These are phyloP conservation scores for Macquaria ambigua DNA, from an alignment of 2,113 vertebrate genomes.

Conservation along the genomic window DNA sequence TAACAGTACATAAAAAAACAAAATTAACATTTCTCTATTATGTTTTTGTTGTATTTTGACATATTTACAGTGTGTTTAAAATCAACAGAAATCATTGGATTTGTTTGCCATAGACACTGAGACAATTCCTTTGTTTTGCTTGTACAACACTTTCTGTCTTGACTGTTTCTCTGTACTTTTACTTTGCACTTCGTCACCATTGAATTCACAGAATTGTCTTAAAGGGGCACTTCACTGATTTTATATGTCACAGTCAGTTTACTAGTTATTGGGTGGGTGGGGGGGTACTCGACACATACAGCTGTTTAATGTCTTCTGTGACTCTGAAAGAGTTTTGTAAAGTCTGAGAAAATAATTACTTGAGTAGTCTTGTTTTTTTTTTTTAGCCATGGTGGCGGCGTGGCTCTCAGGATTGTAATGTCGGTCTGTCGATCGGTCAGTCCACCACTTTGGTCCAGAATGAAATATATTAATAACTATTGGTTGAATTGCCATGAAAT, in stretches of 20 bases:
- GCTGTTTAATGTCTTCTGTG: background rate
- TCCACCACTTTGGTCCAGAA: background rate
- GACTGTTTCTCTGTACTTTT: background rate
- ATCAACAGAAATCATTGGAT: background rate
- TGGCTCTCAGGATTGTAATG: background rate
- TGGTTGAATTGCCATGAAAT: background rate
- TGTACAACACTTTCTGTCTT: background rate
- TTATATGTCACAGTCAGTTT: background rate
- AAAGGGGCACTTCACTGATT: background rate
- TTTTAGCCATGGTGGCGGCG: background rate
- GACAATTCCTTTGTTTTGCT: too few relatives aligned
- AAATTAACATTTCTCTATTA: background rate
- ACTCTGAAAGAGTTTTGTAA: background rate
- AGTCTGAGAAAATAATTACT: background rate
- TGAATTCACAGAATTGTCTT: background rate
- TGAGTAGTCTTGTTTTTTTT: background rate
- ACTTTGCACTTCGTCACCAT: background rate
- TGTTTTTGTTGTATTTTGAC: background rate
- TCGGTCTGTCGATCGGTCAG: background rate
- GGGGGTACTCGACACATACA: background rate
- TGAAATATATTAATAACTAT: background rate
- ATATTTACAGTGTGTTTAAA: background rate
- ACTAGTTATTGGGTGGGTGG: background rate
- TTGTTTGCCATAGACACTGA: background rate
- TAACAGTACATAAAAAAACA: too few relatives aligned